Base-by-base conservation (phyloP, 2,888 invertebrate genomes). In the Apeira syringaria region DNA sequence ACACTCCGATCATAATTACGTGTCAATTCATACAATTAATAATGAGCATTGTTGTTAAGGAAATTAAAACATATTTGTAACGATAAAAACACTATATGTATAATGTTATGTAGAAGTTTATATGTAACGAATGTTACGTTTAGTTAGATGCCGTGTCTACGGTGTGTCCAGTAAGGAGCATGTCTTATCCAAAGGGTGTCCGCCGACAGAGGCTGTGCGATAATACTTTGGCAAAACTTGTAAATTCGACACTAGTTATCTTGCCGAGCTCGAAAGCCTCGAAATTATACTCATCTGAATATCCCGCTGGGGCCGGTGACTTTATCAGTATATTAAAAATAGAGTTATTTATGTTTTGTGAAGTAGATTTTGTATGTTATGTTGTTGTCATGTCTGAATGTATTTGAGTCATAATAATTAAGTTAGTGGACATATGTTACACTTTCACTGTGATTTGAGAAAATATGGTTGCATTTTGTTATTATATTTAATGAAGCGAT, bases 1-100 rank as follows among this genome's bases (percentile, higher is more conserved):
- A 37, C 50, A 28, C 52, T 57, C 72, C 74, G 64, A 58, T 61
- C 62, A 74, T 69, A 73, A 74, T 74, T 77, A 83, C 79, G 84
- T 87, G 88, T 88, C 88, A 88, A 88, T 88, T 88, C 87, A 82
- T 78, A 82, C 74, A 81, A 84, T 84, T 85, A 81, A 77, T 80
- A 82, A 76, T 82, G 80, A 81, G 82, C 84, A 75, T 85, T 79
- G 83, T 85, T 83, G 73, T 82, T 86, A 85, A 84, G 82, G 63
- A 74, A 74, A 70, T 68, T 71, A 72, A 47, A 47, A 74, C 71
- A 74, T 80, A 83, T 84, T 85, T 86, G 82, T 86, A 86, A 79
- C 67, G 65, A 75, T 73, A 70, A 74, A 64, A 35, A 12, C 35
- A 18, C 15, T 31, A 27, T 41, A 49, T 80, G 74, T 83, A 74